Evolutionary conservation across 2,888 invertebrate genomes (phyloP).

Genomic region (Camptogramma bilineatum): DNA sequence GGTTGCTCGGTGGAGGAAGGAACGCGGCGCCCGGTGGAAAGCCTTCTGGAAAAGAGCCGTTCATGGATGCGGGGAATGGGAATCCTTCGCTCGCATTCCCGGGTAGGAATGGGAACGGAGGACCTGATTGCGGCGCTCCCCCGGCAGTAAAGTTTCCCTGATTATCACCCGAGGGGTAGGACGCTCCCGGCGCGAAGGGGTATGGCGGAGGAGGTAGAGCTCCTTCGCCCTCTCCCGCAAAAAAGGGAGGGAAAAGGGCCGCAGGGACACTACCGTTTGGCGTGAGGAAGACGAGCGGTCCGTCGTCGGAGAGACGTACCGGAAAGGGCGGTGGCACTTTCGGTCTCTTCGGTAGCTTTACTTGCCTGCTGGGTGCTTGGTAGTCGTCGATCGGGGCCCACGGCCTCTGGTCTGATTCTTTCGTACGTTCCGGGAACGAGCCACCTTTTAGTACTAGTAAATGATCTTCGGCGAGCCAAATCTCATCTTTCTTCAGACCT

Average conservation of each 20-base stretch:
- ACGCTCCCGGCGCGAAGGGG: slow-evolving; percentile 86
- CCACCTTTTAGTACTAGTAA: slow-evolving; percentile 93
- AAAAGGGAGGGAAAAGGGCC: slow-evolving; percentile 88
- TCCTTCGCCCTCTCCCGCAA: slow-evolving; percentile 86
- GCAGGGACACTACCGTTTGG: slow-evolving; percentile 91
- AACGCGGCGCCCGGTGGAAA: slow-evolving; percentile 84
- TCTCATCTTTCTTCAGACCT: slow-evolving; percentile 93
- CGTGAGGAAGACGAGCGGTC: slow-evolving; percentile 94
- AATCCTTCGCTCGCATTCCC: slow-evolving; percentile 85
- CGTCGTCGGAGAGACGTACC: slow-evolving; percentile 93
- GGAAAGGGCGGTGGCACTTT: slow-evolving; percentile 97
- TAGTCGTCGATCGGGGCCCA: slow-evolving; percentile 95
- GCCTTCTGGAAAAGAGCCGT: slow-evolving; percentile 85
- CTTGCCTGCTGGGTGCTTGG: slow-evolving; percentile 92
- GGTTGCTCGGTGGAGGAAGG: slow-evolving; percentile 90
- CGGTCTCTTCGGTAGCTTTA: slow-evolving; percentile 93
- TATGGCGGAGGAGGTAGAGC: slow-evolving; percentile 83
- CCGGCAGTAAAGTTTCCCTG: slow-evolving; percentile 88
- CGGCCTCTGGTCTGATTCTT: slow-evolving; percentile 74
- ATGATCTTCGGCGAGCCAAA: slow-evolving; percentile 96
- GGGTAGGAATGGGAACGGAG: slow-evolving; percentile 87
- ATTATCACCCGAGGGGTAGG: slow-evolving; percentile 85
- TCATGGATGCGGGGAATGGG: slow-evolving; percentile 84
- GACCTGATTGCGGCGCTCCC: slow-evolving; percentile 87
- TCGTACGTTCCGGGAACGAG: slow-evolving; percentile 85